A percentile compares a stretch with the other conserved stretches of the same genome.
phyloP scores from a whole-genome alignment of 2,797 vertebrate genomes.

The Cryptoblepharus egeriae region DNA sequence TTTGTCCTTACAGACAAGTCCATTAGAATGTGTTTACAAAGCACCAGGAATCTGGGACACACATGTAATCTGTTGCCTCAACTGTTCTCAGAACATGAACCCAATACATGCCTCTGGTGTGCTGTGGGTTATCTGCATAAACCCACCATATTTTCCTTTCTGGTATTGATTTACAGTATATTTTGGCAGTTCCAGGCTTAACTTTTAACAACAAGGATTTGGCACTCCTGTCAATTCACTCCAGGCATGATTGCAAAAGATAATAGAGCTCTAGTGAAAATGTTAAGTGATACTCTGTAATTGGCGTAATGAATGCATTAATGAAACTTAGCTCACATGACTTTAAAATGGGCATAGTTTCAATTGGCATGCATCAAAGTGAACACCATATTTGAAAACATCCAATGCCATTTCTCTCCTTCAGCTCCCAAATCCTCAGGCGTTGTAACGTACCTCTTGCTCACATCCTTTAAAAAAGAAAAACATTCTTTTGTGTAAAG shows the following conservation, averaged over 20 bases:
- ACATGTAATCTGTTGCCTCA: not conserved
- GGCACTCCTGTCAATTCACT: not conserved
- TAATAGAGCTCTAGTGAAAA: conserved; percentile 21
- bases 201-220: not conserved
- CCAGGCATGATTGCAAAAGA: not conserved
- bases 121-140: not conserved
- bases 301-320: conserved; percentile 3
- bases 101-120: not conserved
- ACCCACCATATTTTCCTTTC: not conserved
- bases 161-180: not conserved
- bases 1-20: not conserved
- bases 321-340: not conserved
- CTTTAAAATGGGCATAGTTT: not conserved
- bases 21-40: not conserved
- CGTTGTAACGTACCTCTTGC: no score
- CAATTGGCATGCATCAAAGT: conserved; percentile 1
- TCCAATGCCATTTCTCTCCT: not conserved
- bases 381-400: not conserved
- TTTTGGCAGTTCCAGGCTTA: not conserved
- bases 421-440: not conserved
- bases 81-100: not conserved
- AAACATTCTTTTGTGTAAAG: not conserved
- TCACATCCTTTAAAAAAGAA: not conserved
- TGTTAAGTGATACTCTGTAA: not conserved
- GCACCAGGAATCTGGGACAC: not conserved